Conservation (phyloP, 2,113 vertebrate species). For the Pteruthius melanotis region DNA sequence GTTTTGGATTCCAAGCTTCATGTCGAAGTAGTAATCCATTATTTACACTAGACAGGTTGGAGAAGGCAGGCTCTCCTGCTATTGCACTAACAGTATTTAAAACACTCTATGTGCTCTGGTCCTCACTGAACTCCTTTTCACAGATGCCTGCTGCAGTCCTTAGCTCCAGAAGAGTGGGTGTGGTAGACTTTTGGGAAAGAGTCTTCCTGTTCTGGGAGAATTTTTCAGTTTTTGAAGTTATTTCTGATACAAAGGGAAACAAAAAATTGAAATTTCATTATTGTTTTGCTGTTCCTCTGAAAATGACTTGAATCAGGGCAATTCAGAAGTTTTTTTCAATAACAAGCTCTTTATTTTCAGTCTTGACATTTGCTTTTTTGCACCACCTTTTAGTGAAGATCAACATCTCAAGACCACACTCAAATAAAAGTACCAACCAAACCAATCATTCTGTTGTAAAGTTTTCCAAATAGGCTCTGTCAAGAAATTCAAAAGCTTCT, state of each 20-base stretch:
- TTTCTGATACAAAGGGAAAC: not conserved
- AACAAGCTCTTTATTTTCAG: not conserved
- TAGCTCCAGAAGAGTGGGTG: not conserved
- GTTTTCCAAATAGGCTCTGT: not conserved
- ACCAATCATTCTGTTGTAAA: not conserved
- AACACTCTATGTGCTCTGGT: not conserved
- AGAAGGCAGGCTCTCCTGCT: not conserved
- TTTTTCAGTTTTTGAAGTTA: not conserved
- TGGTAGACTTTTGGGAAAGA: not conserved
- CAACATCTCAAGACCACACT: not conserved
- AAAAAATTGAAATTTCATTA: not conserved
- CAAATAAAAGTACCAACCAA: not conserved
- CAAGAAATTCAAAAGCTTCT: not conserved
- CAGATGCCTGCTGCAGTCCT: not conserved
- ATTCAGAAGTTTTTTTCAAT: not conserved
- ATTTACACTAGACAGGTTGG: not conserved
- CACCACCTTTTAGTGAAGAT: not conserved
- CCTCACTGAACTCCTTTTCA: not conserved
- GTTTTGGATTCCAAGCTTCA: not conserved
- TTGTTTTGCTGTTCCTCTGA: not conserved
- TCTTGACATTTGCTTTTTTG: not conserved
- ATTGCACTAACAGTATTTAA: not conserved
- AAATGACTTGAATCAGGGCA: not conserved
- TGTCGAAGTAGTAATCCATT: not conserved
- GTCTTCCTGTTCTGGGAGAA: not conserved